Conservation (phyloP, 2,113 vertebrate species). For the Tachysurus vachellii region DNA sequence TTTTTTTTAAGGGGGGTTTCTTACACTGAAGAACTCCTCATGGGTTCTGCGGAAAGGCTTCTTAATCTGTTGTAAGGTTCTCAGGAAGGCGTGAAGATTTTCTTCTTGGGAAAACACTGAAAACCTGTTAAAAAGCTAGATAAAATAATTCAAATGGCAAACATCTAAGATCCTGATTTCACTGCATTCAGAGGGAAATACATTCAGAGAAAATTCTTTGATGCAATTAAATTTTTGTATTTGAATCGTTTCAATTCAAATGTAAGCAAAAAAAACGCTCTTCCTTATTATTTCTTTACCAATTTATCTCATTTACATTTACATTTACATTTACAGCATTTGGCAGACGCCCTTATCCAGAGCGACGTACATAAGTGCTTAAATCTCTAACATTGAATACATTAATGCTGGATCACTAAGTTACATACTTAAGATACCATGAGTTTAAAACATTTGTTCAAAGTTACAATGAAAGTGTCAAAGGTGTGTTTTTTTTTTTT, state of each 20-base stretch:
- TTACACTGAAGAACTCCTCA: background rate
- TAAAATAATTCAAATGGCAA: background rate
- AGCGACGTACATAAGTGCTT: no score
- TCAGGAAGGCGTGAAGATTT: background rate
- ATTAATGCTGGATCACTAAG: no score
- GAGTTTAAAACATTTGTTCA: no score
- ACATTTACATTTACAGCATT: no score
- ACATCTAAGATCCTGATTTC: background rate
- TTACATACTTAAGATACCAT: no score
- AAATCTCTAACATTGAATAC: no score
- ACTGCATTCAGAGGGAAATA: background rate
- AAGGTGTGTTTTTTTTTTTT: no score
- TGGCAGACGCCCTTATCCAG: no score
- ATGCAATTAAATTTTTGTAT: background rate
- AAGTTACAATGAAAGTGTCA: no score
- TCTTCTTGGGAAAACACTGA: no score
- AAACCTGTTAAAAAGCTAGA: background rate
- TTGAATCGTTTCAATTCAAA: no score
- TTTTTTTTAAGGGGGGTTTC: background rate
- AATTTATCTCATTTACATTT: background rate
- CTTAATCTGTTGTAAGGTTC: background rate
- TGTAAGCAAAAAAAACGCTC: background rate
- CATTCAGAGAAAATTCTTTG: background rate
- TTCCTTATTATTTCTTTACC: no score
- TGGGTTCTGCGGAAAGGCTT: background rate